phyloP scores from a whole-genome alignment of 2,888 invertebrate genomes.

The Gnatocerus cornutus region DNA sequence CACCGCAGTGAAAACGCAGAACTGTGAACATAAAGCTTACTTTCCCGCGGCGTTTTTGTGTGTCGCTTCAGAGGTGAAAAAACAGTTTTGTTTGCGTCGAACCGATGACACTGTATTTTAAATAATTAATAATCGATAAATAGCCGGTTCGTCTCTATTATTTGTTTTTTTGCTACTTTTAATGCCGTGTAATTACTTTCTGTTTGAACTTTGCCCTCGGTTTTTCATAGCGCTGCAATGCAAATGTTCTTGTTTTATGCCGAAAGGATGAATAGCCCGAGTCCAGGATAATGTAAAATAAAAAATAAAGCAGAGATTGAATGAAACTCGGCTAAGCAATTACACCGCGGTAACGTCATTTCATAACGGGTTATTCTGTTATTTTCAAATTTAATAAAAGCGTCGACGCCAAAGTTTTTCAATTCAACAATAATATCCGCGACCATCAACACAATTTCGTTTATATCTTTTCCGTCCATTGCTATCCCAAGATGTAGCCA shows the following conservation, averaged over 20 bases:
- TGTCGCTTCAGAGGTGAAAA: neutral
- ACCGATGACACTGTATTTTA: no score
- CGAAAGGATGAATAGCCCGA: conserved; percentile 6
- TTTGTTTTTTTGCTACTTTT: no score
- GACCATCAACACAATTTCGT: conserved; percentile 42
- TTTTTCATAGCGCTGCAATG: neutral
- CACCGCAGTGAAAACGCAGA: neutral
- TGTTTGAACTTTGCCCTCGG: neutral
- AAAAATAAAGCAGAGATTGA: conserved; percentile 49
- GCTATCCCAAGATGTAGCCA: conserved; percentile 47
- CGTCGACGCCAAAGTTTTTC: conserved; percentile 53
- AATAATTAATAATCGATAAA: no score
- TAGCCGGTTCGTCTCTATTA: no score
- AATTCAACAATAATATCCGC: conserved; percentile 51
- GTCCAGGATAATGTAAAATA: conserved; percentile 6
- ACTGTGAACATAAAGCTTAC: neutral
- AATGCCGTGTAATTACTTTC: no score
- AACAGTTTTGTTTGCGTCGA: neutral
- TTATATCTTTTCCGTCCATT: conserved; percentile 53
- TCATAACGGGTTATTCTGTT: conserved; percentile 53
- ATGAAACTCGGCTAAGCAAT: conserved; percentile 49
- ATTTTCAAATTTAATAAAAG: conserved; percentile 56
- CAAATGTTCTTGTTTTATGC: conserved; percentile 1
- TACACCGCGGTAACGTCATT: conserved; percentile 49
- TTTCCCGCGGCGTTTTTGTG: neutral